A percentile compares a stretch with the other conserved stretches of the same genome.
These are phyloP conservation scores for Megastigmus dorsalis DNA, from an alignment of 2,888 invertebrate species.

Conservation along the genomic window DNA sequence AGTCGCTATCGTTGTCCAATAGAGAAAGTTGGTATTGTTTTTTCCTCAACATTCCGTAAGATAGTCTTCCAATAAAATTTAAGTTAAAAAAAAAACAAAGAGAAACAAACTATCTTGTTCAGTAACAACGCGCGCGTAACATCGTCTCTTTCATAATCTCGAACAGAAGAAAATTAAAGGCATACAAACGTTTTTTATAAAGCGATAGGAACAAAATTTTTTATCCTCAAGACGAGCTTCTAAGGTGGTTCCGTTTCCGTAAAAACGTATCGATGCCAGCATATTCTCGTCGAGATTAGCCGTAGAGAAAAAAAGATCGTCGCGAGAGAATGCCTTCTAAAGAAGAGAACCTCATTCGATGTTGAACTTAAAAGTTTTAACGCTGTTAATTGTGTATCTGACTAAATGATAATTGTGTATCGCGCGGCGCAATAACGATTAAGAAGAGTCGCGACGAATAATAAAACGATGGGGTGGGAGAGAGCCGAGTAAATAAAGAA, in stretches of 20 bases:
- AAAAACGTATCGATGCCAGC: conserved; percentile 51
- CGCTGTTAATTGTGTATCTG: conserved; percentile 69
- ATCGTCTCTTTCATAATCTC: conserved; percentile 38
- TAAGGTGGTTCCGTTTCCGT: conserved; percentile 50
- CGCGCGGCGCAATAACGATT: conserved; percentile 45
- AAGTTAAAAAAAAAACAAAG: conserved; percentile 41
- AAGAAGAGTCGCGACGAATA: conserved; percentile 17
- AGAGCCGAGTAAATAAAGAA: conserved; percentile 28
- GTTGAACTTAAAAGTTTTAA: conserved; percentile 74
- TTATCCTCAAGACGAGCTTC: conserved; percentile 15
- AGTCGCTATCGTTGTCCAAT: conserved; percentile 1
- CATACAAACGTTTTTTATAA: background rate
- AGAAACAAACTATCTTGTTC: conserved; percentile 33
- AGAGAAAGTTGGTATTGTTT: conserved; percentile 41
- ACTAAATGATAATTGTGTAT: conserved; percentile 57
- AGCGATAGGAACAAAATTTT: background rate
- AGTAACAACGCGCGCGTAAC: background rate
- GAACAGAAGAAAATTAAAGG: background rate
- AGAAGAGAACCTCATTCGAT: conserved; percentile 69
- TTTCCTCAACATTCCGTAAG: conserved; percentile 54
- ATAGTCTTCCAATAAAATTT: conserved; percentile 57
- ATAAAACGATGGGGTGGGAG: conserved; percentile 27
- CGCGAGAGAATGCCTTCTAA: conserved; percentile 69
- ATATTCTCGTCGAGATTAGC: conserved; percentile 53
- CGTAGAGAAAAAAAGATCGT: conserved; percentile 59